Evolutionary conservation across 37 sponge, comb jelly and placozoan species (phyloP).

Genomic region (Ephydatia muelleri): DNA sequence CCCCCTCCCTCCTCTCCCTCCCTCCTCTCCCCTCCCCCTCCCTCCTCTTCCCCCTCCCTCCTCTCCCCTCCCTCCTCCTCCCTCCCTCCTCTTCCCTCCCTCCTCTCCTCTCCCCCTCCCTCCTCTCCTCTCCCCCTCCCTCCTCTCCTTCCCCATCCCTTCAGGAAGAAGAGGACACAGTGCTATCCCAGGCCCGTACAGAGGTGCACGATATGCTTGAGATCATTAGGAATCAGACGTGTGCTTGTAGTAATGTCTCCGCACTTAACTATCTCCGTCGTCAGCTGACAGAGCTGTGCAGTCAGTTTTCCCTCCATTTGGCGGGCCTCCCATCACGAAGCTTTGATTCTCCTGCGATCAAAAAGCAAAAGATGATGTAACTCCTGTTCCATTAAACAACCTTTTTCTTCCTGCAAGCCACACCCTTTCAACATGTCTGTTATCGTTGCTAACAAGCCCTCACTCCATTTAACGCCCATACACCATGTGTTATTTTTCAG

Average conservation of each 20-base stretch:
- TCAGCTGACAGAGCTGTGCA: conserved; percentile 56
- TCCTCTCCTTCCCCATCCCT: background rate
- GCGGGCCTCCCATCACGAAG: conserved; percentile 36
- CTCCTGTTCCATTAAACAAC: too few species aligned
- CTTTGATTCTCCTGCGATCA: conserved; percentile 21
- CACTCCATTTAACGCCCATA: too few species aligned
- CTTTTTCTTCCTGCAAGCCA: too few species aligned
- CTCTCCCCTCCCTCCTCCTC: background rate
- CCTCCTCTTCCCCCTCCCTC: background rate
- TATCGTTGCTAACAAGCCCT: too few species aligned
- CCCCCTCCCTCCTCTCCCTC: too few species aligned
- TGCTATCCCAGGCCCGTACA: conserved; percentile 36
- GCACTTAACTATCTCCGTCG: conserved; percentile 65
- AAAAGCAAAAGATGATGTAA: conserved; percentile 4
- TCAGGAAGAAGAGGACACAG: conserved; percentile 6
- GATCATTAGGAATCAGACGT: conserved; percentile 76
- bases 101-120: conserved; percentile 1
- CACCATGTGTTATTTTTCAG: too few species aligned
- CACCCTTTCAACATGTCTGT: too few species aligned
- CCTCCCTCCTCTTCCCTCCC: conserved; percentile 9
- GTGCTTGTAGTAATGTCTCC: conserved; percentile 63
- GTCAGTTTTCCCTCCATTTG: conserved; percentile 63
- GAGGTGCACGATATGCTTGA: conserved; percentile 68
- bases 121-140: background rate
- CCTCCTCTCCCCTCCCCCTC: background rate